Conservation (phyloP, 2,113 vertebrate genomes). For the Noturus placidus region DNA sequence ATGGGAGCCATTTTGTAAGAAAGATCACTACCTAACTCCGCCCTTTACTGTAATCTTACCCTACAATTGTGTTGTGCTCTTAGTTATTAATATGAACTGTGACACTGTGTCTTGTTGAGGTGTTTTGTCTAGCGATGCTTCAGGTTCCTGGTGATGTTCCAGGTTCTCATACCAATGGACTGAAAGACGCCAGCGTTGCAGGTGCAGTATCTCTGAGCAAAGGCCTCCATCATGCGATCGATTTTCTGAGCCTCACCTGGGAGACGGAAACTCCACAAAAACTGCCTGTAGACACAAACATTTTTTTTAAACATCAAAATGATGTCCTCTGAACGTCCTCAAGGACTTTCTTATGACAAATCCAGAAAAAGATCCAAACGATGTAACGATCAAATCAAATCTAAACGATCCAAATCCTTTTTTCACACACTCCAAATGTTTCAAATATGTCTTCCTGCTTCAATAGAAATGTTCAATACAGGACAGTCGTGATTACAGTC, state of each 20-base stretch:
- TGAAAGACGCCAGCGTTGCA: conserved; percentile 88
- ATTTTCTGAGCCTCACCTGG: conserved; percentile 97
- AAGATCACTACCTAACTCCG: not conserved
- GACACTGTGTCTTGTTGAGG: not conserved
- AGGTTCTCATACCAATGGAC: conserved; percentile 79
- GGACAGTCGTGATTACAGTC: not conserved
- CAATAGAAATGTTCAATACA: not conserved
- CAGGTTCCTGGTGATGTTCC: not conserved
- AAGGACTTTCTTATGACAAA: not conserved
- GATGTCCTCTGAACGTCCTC: not conserved
- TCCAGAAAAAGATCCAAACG: not conserved
- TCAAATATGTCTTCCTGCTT: too few species aligned
- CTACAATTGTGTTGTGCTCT: not conserved
- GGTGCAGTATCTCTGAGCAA: conserved; percentile 87
- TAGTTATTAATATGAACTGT: not conserved
- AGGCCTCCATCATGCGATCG: conserved; percentile 95
- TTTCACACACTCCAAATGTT: not conserved
- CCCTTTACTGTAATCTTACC: not conserved
- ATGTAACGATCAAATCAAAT: too few species aligned
- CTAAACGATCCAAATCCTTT: too few species aligned
- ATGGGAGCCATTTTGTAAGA: not conserved
- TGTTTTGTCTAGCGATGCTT: not conserved
- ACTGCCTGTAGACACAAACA: conserved; percentile 74
- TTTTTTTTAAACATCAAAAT: not conserved
- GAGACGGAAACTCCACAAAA: conserved; percentile 93